Evolutionary conservation across 2,888 invertebrate genomes (phyloP).

Genomic region (Cacoxenus indagator): DNA sequence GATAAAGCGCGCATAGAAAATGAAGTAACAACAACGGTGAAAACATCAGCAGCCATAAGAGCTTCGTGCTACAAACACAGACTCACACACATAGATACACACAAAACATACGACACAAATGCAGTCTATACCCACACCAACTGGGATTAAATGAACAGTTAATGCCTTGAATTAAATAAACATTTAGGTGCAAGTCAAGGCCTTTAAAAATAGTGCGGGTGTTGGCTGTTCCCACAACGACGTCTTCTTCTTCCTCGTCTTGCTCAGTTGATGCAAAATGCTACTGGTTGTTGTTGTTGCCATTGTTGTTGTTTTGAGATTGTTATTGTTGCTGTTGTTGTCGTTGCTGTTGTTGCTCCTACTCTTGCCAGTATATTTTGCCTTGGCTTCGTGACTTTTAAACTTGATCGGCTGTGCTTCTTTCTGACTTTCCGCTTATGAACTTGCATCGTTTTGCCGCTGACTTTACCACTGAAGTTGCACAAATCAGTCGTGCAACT

Average conservation of each 20-base stretch:
- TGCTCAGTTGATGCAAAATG: conserved; percentile 26
- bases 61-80: not conserved
- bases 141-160: conserved; percentile 44
- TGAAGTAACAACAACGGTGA: conserved; percentile 13
- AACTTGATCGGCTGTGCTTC: conserved; percentile 42
- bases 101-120: not conserved
- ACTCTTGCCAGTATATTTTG: conserved; percentile 41
- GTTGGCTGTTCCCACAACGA: conserved; percentile 24
- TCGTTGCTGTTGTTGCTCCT: not conserved
- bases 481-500: conserved; percentile 20
- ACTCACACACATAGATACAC: conserved; percentile 7
- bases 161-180: conserved; percentile 46
- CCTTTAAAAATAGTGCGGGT: conserved; percentile 34
- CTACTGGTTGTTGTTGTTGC: conserved; percentile 15
- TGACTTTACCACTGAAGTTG: not conserved
- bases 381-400: conserved; percentile 54
- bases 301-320: not conserved
- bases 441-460: conserved; percentile 20
- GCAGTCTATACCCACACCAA: conserved; percentile 8
- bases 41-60: not conserved
- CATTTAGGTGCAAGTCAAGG: conserved; percentile 38
- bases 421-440: conserved; percentile 7
- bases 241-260: conserved; percentile 20
- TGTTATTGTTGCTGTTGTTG: conserved; percentile 12
- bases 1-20: conserved; percentile 40